Conservation (phyloP, 2,113 vertebrate genomes). For the Cyanoderma ruficeps region DNA sequence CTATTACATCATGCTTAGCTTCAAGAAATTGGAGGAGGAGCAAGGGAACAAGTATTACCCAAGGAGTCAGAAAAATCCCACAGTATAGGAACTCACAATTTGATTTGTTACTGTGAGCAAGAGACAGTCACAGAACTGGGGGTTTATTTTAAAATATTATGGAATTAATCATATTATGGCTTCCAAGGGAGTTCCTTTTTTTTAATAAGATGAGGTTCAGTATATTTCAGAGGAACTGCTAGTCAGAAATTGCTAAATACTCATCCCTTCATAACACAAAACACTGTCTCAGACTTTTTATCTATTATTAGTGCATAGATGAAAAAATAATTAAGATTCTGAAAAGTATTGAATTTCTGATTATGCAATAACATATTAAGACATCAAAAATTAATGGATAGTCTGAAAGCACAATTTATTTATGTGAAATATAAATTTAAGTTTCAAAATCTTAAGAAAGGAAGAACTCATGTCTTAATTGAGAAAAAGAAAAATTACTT, state of each 20-base stretch:
- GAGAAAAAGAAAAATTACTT: background rate
- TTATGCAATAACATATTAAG: background rate
- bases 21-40: background rate
- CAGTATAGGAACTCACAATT: background rate
- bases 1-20: background rate
- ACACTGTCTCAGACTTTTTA: background rate
- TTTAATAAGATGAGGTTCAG: background rate
- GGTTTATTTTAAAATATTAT: background rate
- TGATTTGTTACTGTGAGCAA: background rate
- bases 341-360: background rate
- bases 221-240: background rate
- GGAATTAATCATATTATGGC: background rate
- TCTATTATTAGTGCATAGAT: background rate
- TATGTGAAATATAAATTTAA: background rate
- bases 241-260: background rate
- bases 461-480: background rate
- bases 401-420: background rate
- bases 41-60: background rate
- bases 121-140: background rate
- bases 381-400: background rate
- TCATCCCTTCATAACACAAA: background rate
- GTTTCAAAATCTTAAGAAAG: background rate
- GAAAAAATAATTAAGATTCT: background rate
- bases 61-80: background rate
- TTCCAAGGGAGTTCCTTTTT: background rate